A percentile compares a stretch with the other conserved stretches of the same genome.
Conservation (phyloP, 2,888 invertebrate species). For the Odiellus spinosus region DNA sequence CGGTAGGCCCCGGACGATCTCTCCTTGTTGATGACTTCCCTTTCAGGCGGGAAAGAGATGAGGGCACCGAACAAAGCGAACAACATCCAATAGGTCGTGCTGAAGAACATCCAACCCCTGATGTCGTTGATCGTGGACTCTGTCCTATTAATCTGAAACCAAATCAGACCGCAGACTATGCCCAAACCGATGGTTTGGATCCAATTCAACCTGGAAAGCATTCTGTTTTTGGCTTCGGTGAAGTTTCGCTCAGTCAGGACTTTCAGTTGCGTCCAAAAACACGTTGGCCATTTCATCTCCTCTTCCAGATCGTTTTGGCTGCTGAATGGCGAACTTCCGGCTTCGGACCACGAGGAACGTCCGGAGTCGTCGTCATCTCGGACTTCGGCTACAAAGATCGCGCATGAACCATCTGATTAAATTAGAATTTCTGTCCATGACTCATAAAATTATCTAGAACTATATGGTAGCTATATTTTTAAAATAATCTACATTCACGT, state of each 20-base stretch:
- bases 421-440: not conserved
- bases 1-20: conserved; percentile 62
- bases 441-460: not conserved
- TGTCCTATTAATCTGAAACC: conserved; percentile 58
- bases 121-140: conserved; percentile 59
- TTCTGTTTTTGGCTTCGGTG: conserved; percentile 53
- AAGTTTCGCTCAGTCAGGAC: conserved; percentile 58
- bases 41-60: conserved; percentile 60
- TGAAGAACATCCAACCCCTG: conserved; percentile 67
- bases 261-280: conserved; percentile 59
- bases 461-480: not conserved
- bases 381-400: not conserved
- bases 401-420: no score
- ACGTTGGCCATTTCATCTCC: conserved; percentile 46
- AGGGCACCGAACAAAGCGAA: conserved; percentile 61
- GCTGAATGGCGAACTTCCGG: conserved; percentile 37
- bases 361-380: conserved; percentile 43
- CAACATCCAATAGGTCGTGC: conserved; percentile 65
- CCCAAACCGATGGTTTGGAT: conserved; percentile 55
- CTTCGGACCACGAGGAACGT: conserved; percentile 38
- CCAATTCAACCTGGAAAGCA: conserved; percentile 60
- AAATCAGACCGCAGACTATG: conserved; percentile 53
- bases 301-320: conserved; percentile 6
- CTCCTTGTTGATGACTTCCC: conserved; percentile 64
- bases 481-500: no score